A percentile compares a stretch with the other conserved stretches of the same genome.
Evolutionary conservation across 2,888 invertebrate genomes (phyloP).

Genomic region (Scaptomyza polygonia): DNA sequence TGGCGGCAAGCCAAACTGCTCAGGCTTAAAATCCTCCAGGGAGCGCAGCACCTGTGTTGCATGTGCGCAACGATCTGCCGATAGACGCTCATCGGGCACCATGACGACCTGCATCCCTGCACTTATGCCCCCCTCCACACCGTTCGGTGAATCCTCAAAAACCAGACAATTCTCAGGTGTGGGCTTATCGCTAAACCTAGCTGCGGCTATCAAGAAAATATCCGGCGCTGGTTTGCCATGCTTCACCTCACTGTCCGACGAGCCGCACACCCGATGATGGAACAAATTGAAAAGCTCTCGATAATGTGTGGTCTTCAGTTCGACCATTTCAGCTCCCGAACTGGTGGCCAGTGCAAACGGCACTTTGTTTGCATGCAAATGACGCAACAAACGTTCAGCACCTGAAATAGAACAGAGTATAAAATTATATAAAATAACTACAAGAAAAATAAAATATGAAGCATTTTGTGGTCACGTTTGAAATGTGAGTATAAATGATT

Average conservation of each 20-base stretch:
- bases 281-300: slow-evolving; percentile 89
- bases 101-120: slow-evolving; percentile 95
- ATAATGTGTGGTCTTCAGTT: slow-evolving; percentile 88
- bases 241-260: slow-evolving; percentile 93
- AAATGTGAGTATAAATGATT: too few relatives aligned
- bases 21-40: slow-evolving; percentile 91
- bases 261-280: slow-evolving; percentile 91
- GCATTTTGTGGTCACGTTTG: too few relatives aligned
- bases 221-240: slow-evolving; percentile 95
- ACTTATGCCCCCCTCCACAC: slow-evolving; percentile 90
- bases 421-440: too few relatives aligned
- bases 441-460: too few relatives aligned
- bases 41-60: slow-evolving; percentile 90
- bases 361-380: slow-evolving; percentile 89
- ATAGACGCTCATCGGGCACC: slow-evolving; percentile 89
- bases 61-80: slow-evolving; percentile 84
- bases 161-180: slow-evolving; percentile 88
- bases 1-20: slow-evolving; percentile 93
- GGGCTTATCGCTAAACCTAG: slow-evolving; percentile 89
- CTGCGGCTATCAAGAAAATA: slow-evolving; percentile 91
- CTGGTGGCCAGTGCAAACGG: slow-evolving; percentile 96
- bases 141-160: slow-evolving; percentile 96
- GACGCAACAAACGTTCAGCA: slow-evolving; percentile 90
- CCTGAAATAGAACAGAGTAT: slow-evolving; percentile 85
- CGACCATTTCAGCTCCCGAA: slow-evolving; percentile 89